Percentiles rank a stretch among this genome's conserved stretches.
Evolutionary conservation across 2,888 invertebrate species (phyloP).

Genomic region (Tenthredo livida): DNA sequence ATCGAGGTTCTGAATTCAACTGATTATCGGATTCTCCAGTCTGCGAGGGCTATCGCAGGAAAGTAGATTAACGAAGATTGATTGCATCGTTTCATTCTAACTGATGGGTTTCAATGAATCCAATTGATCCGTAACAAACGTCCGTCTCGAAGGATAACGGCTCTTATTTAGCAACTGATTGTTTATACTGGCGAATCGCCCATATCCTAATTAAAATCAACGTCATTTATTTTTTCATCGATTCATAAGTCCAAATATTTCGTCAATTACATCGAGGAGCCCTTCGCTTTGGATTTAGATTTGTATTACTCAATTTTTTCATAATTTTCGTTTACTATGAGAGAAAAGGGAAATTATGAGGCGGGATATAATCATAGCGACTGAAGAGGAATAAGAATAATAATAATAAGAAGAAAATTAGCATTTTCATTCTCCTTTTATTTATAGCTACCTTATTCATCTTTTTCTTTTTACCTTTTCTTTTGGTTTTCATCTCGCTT

Average conservation of each 20-base stretch:
- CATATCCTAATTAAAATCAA: background rate
- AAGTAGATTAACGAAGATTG: constrained; percentile 50
- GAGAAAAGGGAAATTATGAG: no score
- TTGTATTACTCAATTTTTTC: no score
- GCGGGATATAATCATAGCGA: background rate
- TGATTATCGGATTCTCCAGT: constrained; percentile 2
- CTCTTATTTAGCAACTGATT: background rate
- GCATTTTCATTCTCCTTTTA: background rate
- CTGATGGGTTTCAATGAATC: constrained; percentile 42
- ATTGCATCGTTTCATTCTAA: constrained; percentile 39
- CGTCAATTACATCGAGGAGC: no score
- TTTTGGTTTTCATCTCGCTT: background rate
- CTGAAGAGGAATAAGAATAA: background rate
- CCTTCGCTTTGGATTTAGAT: no score
- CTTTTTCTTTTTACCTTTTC: background rate
- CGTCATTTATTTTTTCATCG: background rate
- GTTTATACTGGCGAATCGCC: background rate
- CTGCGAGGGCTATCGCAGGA: background rate
- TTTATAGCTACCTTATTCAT: background rate
- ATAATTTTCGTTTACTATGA: no score
- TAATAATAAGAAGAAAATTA: background rate
- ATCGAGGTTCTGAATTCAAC: background rate
- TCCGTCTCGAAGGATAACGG: constrained; percentile 23
- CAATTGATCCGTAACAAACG: constrained; percentile 39
- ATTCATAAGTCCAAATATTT: background rate